Conservation (phyloP, 1,140 invertebrate genomes). For the Drosophila erecta region DNA sequence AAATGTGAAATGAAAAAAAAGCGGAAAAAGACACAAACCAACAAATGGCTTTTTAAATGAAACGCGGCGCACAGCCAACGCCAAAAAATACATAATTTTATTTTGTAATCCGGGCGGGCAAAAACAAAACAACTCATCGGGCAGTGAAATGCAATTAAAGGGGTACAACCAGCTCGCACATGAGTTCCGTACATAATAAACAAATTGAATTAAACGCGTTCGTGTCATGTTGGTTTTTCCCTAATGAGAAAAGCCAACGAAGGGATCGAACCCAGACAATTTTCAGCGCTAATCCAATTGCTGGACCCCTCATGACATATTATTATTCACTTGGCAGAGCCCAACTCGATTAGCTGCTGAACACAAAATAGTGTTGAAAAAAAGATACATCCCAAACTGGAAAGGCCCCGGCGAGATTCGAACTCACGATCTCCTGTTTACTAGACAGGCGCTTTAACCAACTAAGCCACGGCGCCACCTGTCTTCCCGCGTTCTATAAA, state of each 20-base stretch:
- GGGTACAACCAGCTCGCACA: conserved; percentile 22
- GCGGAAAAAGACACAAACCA: conserved; percentile 24
- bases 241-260: conserved; percentile 29
- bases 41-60: conserved; percentile 56
- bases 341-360: conserved; percentile 30
- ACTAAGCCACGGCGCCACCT: conserved; percentile 87
- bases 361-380: neutral
- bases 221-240: conserved; percentile 38
- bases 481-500: neutral
- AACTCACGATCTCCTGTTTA: conserved; percentile 88
- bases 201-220: conserved; percentile 59
- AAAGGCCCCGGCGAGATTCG: conserved; percentile 87
- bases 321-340: conserved; percentile 20
- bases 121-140: conserved; percentile 48
- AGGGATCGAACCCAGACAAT: conserved; percentile 38
- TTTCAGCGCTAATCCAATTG: conserved; percentile 46
- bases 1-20: conserved; percentile 11
- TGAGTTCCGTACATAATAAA: conserved; percentile 45
- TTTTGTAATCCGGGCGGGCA: conserved; percentile 49
- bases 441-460: conserved; percentile 88
- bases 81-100: conserved; percentile 61
- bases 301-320: conserved; percentile 10
- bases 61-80: conserved; percentile 26
- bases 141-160: conserved; percentile 60
- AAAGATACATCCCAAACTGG: neutral